phyloP scores from a whole-genome alignment of 2,888 invertebrate species.

The Leptothorax acervorum region DNA sequence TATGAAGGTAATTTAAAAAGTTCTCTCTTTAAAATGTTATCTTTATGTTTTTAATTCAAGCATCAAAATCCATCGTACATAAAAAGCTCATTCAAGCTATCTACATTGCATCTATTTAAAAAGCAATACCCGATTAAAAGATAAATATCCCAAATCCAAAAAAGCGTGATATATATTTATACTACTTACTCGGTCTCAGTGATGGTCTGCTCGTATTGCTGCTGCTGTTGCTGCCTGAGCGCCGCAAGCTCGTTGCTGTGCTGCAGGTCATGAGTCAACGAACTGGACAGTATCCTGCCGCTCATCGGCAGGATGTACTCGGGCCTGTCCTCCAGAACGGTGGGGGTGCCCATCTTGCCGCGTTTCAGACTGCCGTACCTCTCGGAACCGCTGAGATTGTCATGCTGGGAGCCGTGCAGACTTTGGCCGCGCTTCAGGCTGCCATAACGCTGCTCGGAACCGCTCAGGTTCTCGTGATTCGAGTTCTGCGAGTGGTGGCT shows the following conservation, averaged over 20 bases:
- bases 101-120: neutral
- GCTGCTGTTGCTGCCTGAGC: constrained; percentile 79
- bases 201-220: constrained; percentile 82
- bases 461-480: constrained; percentile 82
- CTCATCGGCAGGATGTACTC: constrained; percentile 84
- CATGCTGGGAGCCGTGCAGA: constrained; percentile 83
- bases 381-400: constrained; percentile 81
- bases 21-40: neutral
- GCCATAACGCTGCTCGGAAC: constrained; percentile 83
- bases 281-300: constrained; percentile 82
- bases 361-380: constrained; percentile 83
- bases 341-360: constrained; percentile 78
- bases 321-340: constrained; percentile 80
- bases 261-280: constrained; percentile 83
- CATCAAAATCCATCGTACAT: constrained; percentile 43
- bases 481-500: constrained; percentile 84
- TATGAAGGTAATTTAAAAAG: neutral
- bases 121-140: neutral
- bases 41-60: neutral
- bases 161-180: neutral
- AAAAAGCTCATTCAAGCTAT: neutral
- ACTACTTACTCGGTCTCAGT: constrained; percentile 84
- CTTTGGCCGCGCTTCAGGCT: constrained; percentile 83
- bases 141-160: neutral
- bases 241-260: constrained; percentile 84